Evolutionary conservation across 2,797 vertebrate genomes (phyloP).

Genomic region (Catostomus latipinnis): DNA sequence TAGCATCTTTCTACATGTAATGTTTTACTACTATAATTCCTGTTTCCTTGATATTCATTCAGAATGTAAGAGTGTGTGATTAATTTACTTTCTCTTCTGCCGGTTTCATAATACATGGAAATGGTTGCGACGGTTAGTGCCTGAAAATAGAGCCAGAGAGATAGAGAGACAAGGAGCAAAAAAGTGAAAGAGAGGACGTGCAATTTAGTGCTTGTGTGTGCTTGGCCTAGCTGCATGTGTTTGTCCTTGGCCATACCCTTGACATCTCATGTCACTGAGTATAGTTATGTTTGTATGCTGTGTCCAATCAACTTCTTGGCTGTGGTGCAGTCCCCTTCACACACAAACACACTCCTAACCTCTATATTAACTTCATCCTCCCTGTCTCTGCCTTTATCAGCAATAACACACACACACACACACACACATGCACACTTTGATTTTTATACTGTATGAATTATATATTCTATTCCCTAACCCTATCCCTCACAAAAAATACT

Average conservation of each 20-base stretch:
- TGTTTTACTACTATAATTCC: neutral
- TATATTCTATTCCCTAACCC: too few relatives aligned
- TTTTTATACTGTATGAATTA: too few relatives aligned
- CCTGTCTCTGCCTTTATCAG: neutral
- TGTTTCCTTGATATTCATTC: neutral
- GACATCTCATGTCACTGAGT: constrained; percentile 62
- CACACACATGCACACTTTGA: neutral
- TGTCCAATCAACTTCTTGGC: constrained; percentile 61
- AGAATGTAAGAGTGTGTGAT: constrained; percentile 3
- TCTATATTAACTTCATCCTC: neutral
- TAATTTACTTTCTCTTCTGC: neutral
- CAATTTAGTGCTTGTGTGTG: constrained; percentile 32
- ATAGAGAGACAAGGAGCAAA: neutral
- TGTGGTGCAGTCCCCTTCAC: constrained; percentile 22
- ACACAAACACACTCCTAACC: neutral
- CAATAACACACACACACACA: neutral
- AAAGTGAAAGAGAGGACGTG: neutral
- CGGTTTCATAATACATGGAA: constrained; percentile 1
- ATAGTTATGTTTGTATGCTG: constrained; percentile 78
- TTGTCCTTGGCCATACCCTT: constrained; percentile 62
- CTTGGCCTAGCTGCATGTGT: constrained; percentile 49
- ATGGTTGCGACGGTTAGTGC: neutral
- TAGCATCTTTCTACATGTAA: neutral
- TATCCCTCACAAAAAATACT: too few relatives aligned
- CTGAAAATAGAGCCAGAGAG: neutral